Evolutionary conservation across 2,888 invertebrate species (phyloP).

Genomic region (Galeopsomyia nigrocyanea): DNA sequence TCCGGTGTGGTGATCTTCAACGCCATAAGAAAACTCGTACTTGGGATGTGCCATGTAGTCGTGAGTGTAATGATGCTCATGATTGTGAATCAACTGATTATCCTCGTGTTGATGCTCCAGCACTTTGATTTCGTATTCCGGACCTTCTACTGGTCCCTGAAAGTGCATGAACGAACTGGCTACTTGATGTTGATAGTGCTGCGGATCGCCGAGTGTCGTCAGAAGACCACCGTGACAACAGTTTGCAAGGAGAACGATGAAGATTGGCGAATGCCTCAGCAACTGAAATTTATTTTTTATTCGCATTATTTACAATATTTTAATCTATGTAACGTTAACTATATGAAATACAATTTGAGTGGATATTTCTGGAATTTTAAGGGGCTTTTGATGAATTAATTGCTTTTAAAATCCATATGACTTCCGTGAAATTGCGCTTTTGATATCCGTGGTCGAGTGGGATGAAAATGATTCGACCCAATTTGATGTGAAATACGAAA

Average conservation of each 20-base stretch:
- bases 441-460: no score
- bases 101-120: constrained; percentile 53
- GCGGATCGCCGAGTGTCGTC: constrained; percentile 21
- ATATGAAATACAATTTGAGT: no score
- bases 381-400: no score
- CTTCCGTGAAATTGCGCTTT: no score
- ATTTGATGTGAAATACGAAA: no score
- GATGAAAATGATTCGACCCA: no score
- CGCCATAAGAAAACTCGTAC: constrained; percentile 63
- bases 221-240: background rate
- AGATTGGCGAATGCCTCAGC: background rate
- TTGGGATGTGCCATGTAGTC: constrained; percentile 65
- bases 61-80: constrained; percentile 52
- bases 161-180: constrained; percentile 65
- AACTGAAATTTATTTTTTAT: background rate
- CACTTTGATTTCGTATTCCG: constrained; percentile 64
- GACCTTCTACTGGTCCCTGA: constrained; percentile 65
- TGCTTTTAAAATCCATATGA: no score
- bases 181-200: constrained; percentile 51
- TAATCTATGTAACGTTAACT: no score
- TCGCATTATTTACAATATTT: no score
- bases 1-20: constrained; percentile 65
- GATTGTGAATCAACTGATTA: constrained; percentile 47
- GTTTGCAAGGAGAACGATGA: background rate
- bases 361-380: no score